These are phyloP conservation scores for Fragum whitleyi DNA, from an alignment of 2,888 invertebrate genomes.

Conservation along the genomic window DNA sequence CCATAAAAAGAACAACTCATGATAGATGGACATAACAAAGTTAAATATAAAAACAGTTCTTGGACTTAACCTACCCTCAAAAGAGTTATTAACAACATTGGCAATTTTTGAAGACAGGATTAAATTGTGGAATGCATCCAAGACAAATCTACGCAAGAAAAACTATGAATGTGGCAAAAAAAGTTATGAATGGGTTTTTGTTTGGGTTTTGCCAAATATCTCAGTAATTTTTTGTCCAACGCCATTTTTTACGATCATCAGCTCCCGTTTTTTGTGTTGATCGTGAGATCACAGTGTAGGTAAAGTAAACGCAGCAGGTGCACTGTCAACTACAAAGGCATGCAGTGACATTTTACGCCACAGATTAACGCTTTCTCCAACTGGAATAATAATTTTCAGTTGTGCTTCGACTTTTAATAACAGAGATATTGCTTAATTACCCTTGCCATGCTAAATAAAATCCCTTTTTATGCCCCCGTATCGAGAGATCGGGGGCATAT, in stretches of 20 bases:
- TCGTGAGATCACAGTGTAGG: not conserved
- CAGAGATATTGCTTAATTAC: no score
- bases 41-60: no score
- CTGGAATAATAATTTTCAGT: no score
- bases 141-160: not conserved
- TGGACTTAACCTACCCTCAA: no score
- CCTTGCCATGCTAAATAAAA: no score
- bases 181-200: not conserved
- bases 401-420: no score
- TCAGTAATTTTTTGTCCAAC: not conserved
- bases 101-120: not conserved
- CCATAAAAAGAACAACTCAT: no score
- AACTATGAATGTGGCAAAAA: not conserved
- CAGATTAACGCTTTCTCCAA: not conserved
- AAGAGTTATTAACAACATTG: no score
- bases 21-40: no score
- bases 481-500: no score
- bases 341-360: not conserved
- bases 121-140: not conserved
- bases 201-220: not conserved
- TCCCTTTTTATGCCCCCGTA: no score
- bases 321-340: slow-evolving; percentile 15
- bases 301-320: slow-evolving; percentile 25
- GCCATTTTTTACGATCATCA: not conserved
- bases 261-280: slow-evolving; percentile 1